Evolutionary conservation across 1,140 invertebrate species (phyloP), one percentile per base, ranked within the genome.

Genomic region (Pararge aegeria): DNA sequence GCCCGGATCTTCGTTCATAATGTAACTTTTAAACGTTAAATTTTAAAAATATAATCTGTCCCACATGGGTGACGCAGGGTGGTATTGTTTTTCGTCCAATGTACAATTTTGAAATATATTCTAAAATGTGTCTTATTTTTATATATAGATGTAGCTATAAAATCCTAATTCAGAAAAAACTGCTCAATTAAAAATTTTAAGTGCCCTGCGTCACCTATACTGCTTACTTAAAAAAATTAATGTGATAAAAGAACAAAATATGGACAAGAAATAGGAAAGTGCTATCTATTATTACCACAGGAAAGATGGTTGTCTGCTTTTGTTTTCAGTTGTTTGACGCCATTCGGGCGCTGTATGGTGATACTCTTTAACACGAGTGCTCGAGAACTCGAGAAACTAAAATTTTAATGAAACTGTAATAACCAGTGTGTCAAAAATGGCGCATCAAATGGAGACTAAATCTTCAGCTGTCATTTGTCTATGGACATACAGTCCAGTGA

Each of bases 1-100:
- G 46, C 46, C 55, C 59, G 44, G 44, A 21, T 44, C 21, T 48
- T 51, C 50, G 42, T 49, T 16, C 1, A 13, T 29, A 15, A 46
- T n/a, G 13, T 18, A 42, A 1, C 7, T 42, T 24, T 40, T 37
- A 55, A 49, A 40, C 50, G 42, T 42, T 10, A 19, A 15, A 51
- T 38, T 58, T 37, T 51, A 6, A 19, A 18, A 18, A 10, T 46
- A 12, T 3, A 46, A 46, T 20, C 1, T 40, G 10, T 20, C 52
- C 15, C 37, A 42, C 37, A 21, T 13, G 27, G 42, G 53, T 46
- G 53, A 46, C 30, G 38, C 34, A 24, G 38, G 38, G 1, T 1
- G 38, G 38, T 21, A 46, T 46, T 46, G 13, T 46, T 20, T 5
- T 21, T 21, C 16, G 12, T 34, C 2, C 30, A 34, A 12, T 34